A percentile compares a stretch with the other conserved stretches of the same genome.
Evolutionary conservation across 2,888 invertebrate species (phyloP).

Genomic region (Eupithecia subfuscata): DNA sequence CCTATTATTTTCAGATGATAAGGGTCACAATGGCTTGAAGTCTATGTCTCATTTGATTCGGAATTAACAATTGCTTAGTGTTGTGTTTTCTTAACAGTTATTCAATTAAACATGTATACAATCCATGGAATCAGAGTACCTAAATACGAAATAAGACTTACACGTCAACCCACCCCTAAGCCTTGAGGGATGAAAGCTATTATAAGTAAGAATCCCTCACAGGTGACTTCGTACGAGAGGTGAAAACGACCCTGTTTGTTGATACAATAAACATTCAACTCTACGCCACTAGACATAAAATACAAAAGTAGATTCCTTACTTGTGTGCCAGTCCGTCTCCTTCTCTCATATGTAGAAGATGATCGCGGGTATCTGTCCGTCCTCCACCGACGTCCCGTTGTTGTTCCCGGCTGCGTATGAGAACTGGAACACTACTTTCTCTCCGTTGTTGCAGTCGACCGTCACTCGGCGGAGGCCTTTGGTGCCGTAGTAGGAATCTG

Average conservation of each 20-base stretch:
- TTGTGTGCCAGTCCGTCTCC: not conserved
- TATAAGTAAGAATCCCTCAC: too few species aligned
- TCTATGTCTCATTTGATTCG: too few species aligned
- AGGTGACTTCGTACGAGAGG: not conserved
- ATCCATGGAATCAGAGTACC: too few species aligned
- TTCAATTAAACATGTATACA: too few species aligned
- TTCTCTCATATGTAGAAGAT: conserved; percentile 88
- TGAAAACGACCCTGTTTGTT: not conserved
- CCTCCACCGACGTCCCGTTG: conserved; percentile 93
- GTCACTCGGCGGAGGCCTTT: conserved; percentile 90
- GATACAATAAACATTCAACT: conserved; percentile 2
- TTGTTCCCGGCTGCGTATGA: conserved; percentile 94
- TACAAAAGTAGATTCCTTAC: conserved; percentile 3
- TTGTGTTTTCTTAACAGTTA: too few species aligned
- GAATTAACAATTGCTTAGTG: too few species aligned
- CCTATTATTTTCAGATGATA: too few species aligned
- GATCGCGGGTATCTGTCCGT: conserved; percentile 94
- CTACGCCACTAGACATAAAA: not conserved
- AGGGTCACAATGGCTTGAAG: too few species aligned
- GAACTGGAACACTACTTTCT: conserved; percentile 91
- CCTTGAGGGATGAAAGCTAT: too few species aligned
- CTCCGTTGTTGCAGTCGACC: conserved; percentile 89
- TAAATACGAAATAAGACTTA: too few species aligned
- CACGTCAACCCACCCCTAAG: too few species aligned
- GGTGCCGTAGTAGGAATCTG: conserved; percentile 94